Conservation (phyloP, 1,140 invertebrate species). For the Megathymus violae region DNA sequence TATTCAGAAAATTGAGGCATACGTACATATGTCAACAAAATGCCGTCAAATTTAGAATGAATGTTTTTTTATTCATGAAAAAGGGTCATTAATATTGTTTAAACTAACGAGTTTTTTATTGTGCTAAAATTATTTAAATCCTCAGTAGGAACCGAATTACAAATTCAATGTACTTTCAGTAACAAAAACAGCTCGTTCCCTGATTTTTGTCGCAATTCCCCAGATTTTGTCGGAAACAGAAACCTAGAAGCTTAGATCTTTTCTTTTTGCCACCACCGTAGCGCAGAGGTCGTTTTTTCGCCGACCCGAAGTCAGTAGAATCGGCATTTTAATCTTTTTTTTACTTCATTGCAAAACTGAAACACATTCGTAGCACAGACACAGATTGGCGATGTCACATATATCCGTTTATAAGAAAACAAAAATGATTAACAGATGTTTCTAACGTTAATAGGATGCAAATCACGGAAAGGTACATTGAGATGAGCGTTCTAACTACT, state of each 20-base stretch:
- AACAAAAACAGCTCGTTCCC: constrained; percentile 12
- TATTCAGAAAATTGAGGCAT: no score
- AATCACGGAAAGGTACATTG: no score
- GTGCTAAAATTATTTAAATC: no score
- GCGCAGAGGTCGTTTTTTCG: constrained; percentile 1
- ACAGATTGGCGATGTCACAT: not conserved
- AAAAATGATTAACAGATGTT: not conserved
- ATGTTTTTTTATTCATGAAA: no score
- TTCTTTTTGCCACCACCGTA: constrained; percentile 9
- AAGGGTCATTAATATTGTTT: no score
- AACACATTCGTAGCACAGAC: not conserved
- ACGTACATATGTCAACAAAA: no score
- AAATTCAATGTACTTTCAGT: not conserved
- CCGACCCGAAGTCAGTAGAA: constrained; percentile 13
- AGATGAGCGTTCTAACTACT: no score
- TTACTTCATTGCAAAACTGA: not conserved
- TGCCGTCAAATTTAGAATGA: no score
- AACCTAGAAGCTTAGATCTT: constrained; percentile 29
- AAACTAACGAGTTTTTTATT: no score
- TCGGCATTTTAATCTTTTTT: constrained; percentile 3
- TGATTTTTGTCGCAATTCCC: constrained; percentile 24
- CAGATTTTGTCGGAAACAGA: constrained; percentile 34
- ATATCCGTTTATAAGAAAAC: not conserved
- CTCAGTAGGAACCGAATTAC: not conserved
- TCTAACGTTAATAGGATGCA: not conserved